Conservation (phyloP, 2,888 invertebrate species). For the Aspidiotus destructor region DNA sequence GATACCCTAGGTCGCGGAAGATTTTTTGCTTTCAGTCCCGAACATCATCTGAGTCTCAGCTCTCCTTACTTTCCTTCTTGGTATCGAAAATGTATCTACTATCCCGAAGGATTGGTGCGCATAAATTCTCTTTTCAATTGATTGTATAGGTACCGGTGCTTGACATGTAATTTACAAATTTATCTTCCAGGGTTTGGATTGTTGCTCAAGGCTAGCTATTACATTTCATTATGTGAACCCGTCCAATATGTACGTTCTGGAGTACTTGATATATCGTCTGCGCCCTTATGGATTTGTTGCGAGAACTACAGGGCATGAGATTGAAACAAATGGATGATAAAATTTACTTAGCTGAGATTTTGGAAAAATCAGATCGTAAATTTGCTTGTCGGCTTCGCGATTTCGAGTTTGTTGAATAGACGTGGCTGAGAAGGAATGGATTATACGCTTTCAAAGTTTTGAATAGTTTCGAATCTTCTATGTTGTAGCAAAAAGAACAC, state of each 20-base stretch:
- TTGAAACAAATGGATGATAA: no score
- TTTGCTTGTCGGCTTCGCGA: no score
- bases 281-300: conserved; percentile 47
- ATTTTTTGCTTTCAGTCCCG: conserved; percentile 90
- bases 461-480: no score
- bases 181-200: conserved; percentile 63
- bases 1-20: conserved; percentile 74
- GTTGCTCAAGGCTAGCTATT: conserved; percentile 86
- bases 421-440: no score
- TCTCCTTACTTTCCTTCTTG: conserved; percentile 69
- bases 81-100: conserved; percentile 91
- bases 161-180: no score
- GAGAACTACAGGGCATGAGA: no score
- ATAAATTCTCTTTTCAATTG: neutral
- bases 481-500: no score
- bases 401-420: no score
- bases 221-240: conserved; percentile 91
- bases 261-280: conserved; percentile 89
- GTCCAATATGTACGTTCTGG: conserved; percentile 84
- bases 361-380: no score
- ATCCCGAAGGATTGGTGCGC: conserved; percentile 72
- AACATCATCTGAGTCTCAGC: conserved; percentile 82
- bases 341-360: no score
- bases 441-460: no score
- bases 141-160: no score